Conservation (phyloP, 2,888 invertebrate genomes). For the Orthosia gothica region DNA sequence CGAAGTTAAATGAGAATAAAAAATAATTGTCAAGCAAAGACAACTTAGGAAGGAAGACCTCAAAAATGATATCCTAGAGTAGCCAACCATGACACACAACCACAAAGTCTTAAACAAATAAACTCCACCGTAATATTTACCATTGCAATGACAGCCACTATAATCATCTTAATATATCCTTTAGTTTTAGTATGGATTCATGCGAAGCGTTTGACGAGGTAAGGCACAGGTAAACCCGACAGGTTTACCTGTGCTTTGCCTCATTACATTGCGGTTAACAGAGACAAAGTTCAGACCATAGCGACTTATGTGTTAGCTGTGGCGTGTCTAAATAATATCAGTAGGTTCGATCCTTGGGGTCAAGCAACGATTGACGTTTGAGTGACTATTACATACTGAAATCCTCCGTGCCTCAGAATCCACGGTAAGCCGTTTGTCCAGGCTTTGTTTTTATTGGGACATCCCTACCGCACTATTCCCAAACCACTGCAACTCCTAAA, state of each 20-base stretch:
- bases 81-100: constrained; percentile 5
- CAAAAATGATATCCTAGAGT: not conserved
- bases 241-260: too few relatives aligned
- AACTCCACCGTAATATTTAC: constrained; percentile 18
- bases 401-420: too few relatives aligned
- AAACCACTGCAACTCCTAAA: too few relatives aligned
- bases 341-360: not conserved
- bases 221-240: constrained; percentile 6
- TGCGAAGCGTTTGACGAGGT: constrained; percentile 37
- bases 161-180: constrained; percentile 31
- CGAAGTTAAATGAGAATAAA: too few relatives aligned
- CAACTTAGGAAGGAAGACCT: not conserved
- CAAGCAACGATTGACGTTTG: too few relatives aligned
- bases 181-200: constrained; percentile 53
- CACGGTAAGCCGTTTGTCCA: too few relatives aligned
- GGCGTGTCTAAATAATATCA: too few relatives aligned
- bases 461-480: too few relatives aligned
- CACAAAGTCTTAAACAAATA: constrained; percentile 6
- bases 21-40: too few relatives aligned
- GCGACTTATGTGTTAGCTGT: not conserved
- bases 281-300: too few relatives aligned
- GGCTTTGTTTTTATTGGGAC: too few relatives aligned
- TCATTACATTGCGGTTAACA: constrained; percentile 56
- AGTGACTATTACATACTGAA: too few relatives aligned
- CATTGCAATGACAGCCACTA: not conserved